Evolutionary conservation across 2,113 vertebrate genomes (phyloP).

Genomic region (Melanostigma gelatinosum): DNA sequence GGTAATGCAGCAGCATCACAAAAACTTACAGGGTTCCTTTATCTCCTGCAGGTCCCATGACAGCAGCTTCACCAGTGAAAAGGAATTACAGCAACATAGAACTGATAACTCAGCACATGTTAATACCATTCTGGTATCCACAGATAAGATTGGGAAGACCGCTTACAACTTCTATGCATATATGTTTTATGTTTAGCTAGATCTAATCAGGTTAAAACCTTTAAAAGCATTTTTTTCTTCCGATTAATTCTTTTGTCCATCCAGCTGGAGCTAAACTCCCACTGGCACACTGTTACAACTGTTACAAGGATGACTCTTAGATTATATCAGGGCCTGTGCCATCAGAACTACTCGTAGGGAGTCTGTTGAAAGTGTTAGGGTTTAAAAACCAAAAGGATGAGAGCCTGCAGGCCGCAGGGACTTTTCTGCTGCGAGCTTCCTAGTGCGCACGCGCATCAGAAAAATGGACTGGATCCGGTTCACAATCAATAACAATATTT

Average conservation of each 20-base stretch:
- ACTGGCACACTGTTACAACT: background rate
- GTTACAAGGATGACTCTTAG: background rate
- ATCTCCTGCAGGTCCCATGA: conserved; percentile 25
- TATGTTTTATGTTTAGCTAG: background rate
- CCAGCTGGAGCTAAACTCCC: conserved; percentile 13
- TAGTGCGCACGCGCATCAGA: no score
- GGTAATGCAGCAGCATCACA: background rate
- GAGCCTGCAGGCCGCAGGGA: no score
- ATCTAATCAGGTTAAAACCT: conserved; percentile 30
- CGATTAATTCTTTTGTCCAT: conserved; percentile 7
- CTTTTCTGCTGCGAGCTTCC: no score
- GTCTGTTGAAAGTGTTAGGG: background rate
- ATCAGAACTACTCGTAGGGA: background rate
- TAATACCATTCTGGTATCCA: conserved; percentile 9
- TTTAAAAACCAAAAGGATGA: no score
- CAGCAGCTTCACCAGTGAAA: conserved; percentile 15
- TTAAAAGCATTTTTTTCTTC: background rate
- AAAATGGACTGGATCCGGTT: no score
- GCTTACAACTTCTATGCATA: background rate
- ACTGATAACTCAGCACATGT: conserved; percentile 31
- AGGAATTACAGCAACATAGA: conserved; percentile 16
- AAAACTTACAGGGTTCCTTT: background rate
- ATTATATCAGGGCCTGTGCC: conserved; percentile 22
- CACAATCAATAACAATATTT: no score
- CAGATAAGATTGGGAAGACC: conserved; percentile 38